Evolutionary conservation across 2,113 vertebrate genomes (phyloP).

Genomic region (Phalacrocorax carbo): DNA sequence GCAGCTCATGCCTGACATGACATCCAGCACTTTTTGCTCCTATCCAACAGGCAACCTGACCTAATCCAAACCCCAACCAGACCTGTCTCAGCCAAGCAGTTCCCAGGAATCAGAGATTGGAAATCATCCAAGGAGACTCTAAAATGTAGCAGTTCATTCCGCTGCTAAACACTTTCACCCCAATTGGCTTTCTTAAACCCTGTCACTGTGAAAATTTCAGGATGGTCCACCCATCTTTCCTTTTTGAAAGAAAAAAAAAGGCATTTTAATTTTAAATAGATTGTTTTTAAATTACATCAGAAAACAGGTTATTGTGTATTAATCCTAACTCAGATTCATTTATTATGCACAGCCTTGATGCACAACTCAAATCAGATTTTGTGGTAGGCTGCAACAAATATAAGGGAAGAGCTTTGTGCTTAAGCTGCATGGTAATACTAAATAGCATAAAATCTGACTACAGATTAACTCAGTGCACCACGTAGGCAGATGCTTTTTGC

Average conservation of each 20-base stretch:
- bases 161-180: neutral
- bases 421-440: no score
- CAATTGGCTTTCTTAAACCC: neutral
- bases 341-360: neutral
- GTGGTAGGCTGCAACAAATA: neutral
- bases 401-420: neutral
- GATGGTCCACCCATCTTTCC: neutral
- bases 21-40: neutral
- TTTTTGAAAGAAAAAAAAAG: neutral
- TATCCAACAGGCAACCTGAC: neutral
- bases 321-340: neutral
- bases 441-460: neutral
- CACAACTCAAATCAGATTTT: neutral
- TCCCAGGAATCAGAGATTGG: neutral
- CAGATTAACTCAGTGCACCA: neutral
- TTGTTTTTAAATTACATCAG: neutral
- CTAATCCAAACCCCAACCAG: neutral
- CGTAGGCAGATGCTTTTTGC: neutral
- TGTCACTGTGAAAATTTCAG: neutral
- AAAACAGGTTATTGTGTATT: neutral
- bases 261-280: neutral
- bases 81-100: neutral
- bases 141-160: neutral
- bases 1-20: neutral
- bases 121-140: neutral